Base-by-base conservation (phyloP, 2,797 vertebrate species). In the Sciurus vulgaris region DNA sequence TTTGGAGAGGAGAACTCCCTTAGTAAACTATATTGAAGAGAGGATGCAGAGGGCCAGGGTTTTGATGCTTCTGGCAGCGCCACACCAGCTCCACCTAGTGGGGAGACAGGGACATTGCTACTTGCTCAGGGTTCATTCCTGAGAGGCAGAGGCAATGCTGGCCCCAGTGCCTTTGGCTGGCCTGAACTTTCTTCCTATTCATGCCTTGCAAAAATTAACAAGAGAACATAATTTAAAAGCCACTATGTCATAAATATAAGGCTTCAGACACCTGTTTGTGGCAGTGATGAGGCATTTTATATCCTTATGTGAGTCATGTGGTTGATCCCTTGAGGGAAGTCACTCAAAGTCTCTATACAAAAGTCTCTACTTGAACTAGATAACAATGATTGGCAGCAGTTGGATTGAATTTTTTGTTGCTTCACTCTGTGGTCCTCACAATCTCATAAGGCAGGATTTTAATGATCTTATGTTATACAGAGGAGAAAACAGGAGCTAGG, bases 21-120 rank as follows among this genome's bases (percentile, higher is more conserved):
- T 28, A 22, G 24, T 51, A 56, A 70, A 81, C n/a, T n/a, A 54
- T 67, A n/a, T 3, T 7, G 20, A 51, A 83, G 69, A 47, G 35
- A 59, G 12, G 56, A 26, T 0, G 1, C 0, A 0, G 18, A 87
- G 28, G 77, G 5, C 51, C 4, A 22, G 15, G 59, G 41, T 49
- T 65, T 61, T 30, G 59, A 59, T 30, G 0, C 56, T 85, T 93
- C 8, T n/a, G 24, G 20, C 91, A 88, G 74, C 2, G 81, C 41
- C 84, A 13, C 84, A 79, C 30, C 49, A 85, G 74, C 17, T 4
- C 98, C 98, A 98, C 93, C 98, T 98, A 3, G 65, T 92, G 97
- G 97, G 3, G 0, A 91, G 2, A 2, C 69, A 49, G 49, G 30
- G 74, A 61, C 24, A 49, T 65, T 89, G 84, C 83, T 38, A 49